These are phyloP conservation scores for Diglossa cyanea DNA, from an alignment of 2,797 vertebrate species.

Conservation along the genomic window DNA sequence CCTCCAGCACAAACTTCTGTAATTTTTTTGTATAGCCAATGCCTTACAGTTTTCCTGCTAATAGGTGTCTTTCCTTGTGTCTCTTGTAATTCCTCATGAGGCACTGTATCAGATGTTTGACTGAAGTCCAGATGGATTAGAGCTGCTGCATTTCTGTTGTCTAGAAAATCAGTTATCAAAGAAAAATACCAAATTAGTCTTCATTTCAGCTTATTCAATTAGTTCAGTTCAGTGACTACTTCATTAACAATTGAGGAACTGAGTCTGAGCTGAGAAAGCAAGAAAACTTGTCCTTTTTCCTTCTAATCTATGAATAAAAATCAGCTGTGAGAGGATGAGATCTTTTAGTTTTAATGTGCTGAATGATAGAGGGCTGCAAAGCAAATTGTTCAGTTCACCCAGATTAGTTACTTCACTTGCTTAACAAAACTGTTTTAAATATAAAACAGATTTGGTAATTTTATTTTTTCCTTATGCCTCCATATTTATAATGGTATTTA, in stretches of 20 bases:
- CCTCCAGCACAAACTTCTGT: background rate
- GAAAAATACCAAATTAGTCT: slow-evolving; percentile 49
- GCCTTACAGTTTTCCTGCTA: background rate
- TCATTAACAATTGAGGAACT: slow-evolving; percentile 44
- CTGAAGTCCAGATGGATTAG: slow-evolving; percentile 16
- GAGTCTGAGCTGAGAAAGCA: slow-evolving; percentile 29
- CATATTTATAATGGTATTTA: slow-evolving; percentile 19
- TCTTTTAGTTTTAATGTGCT: slow-evolving; percentile 2
- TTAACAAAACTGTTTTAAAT: slow-evolving; percentile 51
- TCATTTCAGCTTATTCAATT: slow-evolving; percentile 52
- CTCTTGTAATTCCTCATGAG: background rate
- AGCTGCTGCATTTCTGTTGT: slow-evolving; percentile 22
- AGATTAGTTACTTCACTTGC: slow-evolving; percentile 21
- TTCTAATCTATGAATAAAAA: slow-evolving; percentile 43
- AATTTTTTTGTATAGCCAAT: background rate
- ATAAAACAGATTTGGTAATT: slow-evolving; percentile 39
- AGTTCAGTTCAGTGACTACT: slow-evolving; percentile 42
- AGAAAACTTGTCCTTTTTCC: slow-evolving; percentile 6
- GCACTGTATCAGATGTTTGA: background rate
- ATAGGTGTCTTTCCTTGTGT: background rate
- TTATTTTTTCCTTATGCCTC: background rate
- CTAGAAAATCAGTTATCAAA: slow-evolving; percentile 31
- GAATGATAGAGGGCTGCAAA: slow-evolving; percentile 14
- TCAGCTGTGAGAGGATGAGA: slow-evolving; percentile 36
- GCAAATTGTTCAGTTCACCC: slow-evolving; percentile 13